Evolutionary conservation across 53 echinoderm and acorn worm species (phyloP), one percentile per base, ranked within the genome.

Genomic region (Temnopleurus reevesii): DNA sequence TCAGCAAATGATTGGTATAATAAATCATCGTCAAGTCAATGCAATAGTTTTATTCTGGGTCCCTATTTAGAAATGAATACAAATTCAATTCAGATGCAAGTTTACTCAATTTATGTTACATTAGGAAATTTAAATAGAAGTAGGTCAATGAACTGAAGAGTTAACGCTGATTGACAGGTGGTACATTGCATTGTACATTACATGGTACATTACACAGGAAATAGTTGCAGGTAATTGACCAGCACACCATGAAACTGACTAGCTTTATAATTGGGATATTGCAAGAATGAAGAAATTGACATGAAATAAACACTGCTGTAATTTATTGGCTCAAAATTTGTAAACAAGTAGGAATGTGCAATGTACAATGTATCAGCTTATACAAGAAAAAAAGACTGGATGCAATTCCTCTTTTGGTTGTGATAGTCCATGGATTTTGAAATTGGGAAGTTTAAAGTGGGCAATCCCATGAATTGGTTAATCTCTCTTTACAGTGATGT

Each of bases 261-360:
- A 63, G 17, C 61, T 63, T 17, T 3, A 3, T 1, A 33, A 31
- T 30, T 10, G 29, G 63, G 12, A 63, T 1, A 31, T 15, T 63
- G 33, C 34, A 12, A 18, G 18, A 63, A 2, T 15, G 33, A 63
- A 3, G 33, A 31, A 63, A 63, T 63, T 33, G 13, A 63, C 63
- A 31, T 15, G 63, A 63, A 63, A 63, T 63, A 13, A 63, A 30
- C 30, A 63, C 2, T 3, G 15, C 10, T 15, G 63, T 12, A 63
- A 63, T 63, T 63, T 33, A 9, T 33, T 12, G 23, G 63, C 13
- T 33, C 29, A 17, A 33, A 59, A 63, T 63, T 63, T 63, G 63
- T 63, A 63, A 63, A 63, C 63, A 63, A 63, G 63, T 12, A 63
- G 33, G 63, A 63, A 63, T 63, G 34, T 63, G 63, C 15, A 30